A percentile compares a stretch with the other conserved stretches of the same genome.
phyloP scores from a whole-genome alignment of 2,113 vertebrate species.

The Gallinago jamesoni region DNA sequence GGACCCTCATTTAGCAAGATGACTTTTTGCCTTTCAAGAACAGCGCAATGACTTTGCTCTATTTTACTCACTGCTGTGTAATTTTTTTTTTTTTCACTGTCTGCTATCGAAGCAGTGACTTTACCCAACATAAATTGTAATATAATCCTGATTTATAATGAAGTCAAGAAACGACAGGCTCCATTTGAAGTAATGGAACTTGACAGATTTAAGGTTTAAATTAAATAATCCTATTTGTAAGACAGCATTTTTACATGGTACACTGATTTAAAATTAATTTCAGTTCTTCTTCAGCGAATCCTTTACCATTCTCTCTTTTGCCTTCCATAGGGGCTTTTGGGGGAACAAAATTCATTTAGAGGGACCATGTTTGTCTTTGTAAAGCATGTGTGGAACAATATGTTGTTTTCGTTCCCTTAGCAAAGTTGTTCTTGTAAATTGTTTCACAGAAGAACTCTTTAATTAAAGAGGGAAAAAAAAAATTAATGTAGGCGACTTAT shows the following conservation, averaged over 20 bases:
- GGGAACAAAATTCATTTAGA: background rate
- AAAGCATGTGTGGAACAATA: background rate
- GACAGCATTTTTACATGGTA: conserved; percentile 72
- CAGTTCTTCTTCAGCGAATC: conserved; percentile 56
- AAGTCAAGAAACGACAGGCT: conserved; percentile 75
- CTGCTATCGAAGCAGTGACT: conserved; percentile 67
- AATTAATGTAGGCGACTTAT: conserved; percentile 31
- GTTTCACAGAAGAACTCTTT: conserved; percentile 10
- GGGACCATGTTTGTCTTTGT: background rate
- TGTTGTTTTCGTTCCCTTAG: background rate
- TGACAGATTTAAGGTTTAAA: conserved; percentile 81
- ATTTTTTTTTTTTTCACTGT: conserved; percentile 62
- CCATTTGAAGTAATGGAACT: conserved; percentile 77
- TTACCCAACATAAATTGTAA: conserved; percentile 74
- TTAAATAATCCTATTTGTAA: conserved; percentile 83
- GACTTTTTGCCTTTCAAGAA: conserved; percentile 80
- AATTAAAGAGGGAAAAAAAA: conserved; percentile 25
- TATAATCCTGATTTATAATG: conserved; percentile 78
- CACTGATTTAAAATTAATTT: conserved; percentile 77
- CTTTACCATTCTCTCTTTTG: conserved; percentile 33
- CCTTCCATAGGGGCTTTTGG: conserved; percentile 15
- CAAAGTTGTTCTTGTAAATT: background rate
- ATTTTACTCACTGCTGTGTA: conserved; percentile 79
- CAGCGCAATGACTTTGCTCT: conserved; percentile 79
- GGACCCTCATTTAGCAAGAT: conserved; percentile 81